Base-by-base conservation (phyloP, 1,140 invertebrate genomes). In the Cotesia chilonis region DNA sequence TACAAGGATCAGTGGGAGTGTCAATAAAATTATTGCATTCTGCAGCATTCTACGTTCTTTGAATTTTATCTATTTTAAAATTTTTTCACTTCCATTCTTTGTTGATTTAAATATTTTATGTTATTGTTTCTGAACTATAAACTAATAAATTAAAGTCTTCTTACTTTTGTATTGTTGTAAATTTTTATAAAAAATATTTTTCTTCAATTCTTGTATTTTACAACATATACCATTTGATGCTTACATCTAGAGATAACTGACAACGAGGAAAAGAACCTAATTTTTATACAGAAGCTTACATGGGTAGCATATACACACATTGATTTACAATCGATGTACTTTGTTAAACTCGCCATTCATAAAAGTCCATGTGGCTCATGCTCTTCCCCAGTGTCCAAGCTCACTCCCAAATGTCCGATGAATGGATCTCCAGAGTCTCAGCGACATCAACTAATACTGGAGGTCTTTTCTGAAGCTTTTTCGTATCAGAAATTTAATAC, bases 361-460 rank as follows among this genome's bases (percentile, higher is more conserved):
- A 74, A 65, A 74, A 74, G 70, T 74, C 73, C 68, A 70, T 67
- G 67, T 66, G 52, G 10, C 66, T 20, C 36, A 47, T 37, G 55
- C 59, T 65, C 35, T 72, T 68, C 41, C 51, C 41, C 14, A 20
- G 7, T n/a, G 57, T 59, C 71, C 66, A 12, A 37, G 6, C 41
- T 57, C 54, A 38, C 52, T 67, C 64, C 70, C 70, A 74, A 70
- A 65, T 71, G 76, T 64, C 75, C 71, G 73, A 82, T 80, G 76
- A 82, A 82, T 79, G 73, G 77, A 73, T 67, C 81, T 76, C 81
- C 36, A 17, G 80, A 75, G 79, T 36, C 55, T 54, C 54, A 10
- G 41, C 70, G 64, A 72, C 68, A 71, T 57, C 73, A 64, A 71
- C 73, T 63, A 74, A 74, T 73, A 73, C 59, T 67, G 52, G 64